phyloP scores from a whole-genome alignment of 2,888 invertebrate species.

The Heteromurus nitidus region DNA sequence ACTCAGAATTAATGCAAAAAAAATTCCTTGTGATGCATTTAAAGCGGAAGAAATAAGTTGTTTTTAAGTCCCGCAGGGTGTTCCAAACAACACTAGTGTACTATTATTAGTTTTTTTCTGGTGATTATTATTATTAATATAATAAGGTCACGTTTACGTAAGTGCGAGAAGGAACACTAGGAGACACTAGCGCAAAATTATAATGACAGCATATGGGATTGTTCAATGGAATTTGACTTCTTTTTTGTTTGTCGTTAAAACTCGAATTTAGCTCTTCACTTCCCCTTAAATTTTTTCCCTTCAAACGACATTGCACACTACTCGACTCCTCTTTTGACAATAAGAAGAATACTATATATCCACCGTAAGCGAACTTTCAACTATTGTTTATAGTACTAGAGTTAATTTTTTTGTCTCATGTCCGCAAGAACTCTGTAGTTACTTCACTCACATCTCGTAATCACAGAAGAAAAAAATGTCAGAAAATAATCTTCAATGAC shows the following conservation, averaged over 20 bases:
- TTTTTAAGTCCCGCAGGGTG: conserved; percentile 43
- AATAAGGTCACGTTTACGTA: conserved; percentile 61
- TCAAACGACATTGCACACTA: conserved; percentile 18
- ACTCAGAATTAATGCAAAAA: no score
- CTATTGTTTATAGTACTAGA: no score
- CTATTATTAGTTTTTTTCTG: conserved; percentile 51
- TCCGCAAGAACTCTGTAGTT: no score
- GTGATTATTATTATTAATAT: conserved; percentile 46
- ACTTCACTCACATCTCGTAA: no score
- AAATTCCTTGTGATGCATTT: conserved; percentile 3
- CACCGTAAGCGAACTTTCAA: no score
- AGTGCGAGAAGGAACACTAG: conserved; percentile 1
- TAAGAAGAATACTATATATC: conserved; percentile 19
- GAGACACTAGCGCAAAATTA: background rate
- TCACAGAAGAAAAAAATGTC: no score
- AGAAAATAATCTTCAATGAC: no score
- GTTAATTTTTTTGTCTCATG: no score
- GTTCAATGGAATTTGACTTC: background rate
- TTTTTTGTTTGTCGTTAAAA: no score
- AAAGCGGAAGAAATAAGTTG: conserved; percentile 59
- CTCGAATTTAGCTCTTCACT: no score
- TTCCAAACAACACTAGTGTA: conserved; percentile 48
- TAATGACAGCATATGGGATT: background rate
- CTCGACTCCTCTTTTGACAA: conserved; percentile 47
- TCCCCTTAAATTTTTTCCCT: conserved; percentile 18